Percentiles rank a stretch among this genome's conserved stretches.
These are phyloP conservation scores for Actinostola sp. DNA, from an alignment of 92 coral and sea anemone species.

Conservation along the genomic window DNA sequence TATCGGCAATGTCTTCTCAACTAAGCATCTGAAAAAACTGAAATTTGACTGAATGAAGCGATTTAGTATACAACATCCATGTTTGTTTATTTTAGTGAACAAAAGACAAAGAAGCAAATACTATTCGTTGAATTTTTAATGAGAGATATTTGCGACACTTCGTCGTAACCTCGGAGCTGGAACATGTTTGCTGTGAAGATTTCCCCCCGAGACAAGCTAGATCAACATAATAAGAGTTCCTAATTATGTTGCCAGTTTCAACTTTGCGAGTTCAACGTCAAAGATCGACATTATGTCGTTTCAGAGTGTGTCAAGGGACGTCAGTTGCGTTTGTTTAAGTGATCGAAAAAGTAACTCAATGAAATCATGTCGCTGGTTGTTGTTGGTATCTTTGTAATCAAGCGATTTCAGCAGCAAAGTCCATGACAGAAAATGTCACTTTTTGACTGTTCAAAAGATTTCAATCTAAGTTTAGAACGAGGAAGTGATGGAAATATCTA, in stretches of 20 bases:
- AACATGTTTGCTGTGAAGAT: conserved; percentile 52
- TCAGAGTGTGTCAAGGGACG: not conserved
- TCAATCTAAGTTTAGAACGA: no score
- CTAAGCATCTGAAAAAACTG: no score
- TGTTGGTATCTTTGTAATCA: no score
- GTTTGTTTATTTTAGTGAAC: no score
- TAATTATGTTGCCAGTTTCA: conserved; percentile 16
- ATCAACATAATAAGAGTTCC: conserved; percentile 14
- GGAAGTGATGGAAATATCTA: no score
- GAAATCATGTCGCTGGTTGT: not conserved
- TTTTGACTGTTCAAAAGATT: no score
- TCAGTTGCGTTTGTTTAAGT: not conserved
- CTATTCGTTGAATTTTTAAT: conserved; percentile 5
- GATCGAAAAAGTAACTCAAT: not conserved
- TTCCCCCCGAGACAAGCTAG: conserved; percentile 61
- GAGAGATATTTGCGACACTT: conserved; percentile 40
- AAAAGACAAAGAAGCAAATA: not conserved
- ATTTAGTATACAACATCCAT: no score
- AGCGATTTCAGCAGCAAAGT: no score
- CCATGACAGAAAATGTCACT: no score
- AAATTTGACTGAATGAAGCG: no score
- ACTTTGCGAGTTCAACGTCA: not conserved
- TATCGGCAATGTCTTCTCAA: no score
- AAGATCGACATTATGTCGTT: no score
- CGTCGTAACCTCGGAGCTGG: conserved; percentile 52